Evolutionary conservation across 1,140 invertebrate genomes (phyloP), one percentile per base, ranked within the genome.

Genomic region (Aphelenchoides besseyi): DNA sequence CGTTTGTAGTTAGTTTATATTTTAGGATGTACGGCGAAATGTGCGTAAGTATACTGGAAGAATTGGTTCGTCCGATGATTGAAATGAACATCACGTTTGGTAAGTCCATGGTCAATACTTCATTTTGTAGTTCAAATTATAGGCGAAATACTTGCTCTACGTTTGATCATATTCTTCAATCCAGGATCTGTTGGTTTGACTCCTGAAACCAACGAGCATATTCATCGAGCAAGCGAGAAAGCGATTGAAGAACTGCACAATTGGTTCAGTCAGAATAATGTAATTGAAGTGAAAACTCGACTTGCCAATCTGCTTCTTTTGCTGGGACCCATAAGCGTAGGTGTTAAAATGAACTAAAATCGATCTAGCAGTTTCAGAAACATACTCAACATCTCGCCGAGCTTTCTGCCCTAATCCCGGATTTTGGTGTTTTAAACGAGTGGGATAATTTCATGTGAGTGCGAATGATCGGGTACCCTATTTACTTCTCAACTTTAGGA

Each of bases 161-260:
- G 80, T 54, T 37, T 80, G 23, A 62, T 81, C 0, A 75, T 82
- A 35, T 79, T 81, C 59, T 81, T 78, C 78, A 81, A 81, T 63
- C 78, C 75, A 1, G 79, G 79, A 64, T 79, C 28, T 1, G 63
- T 35, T 37, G 77, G 77, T 3, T 59, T 79, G 8, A 33, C 73
- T 0, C 64, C 37, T 5, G 53, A 55, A 36, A 76, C 70, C 2
- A 53, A 53, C 16, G 57, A 54, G 3, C 32, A 72, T 12, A 57
- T 69, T 30, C 62, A 77, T 55, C 48, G 66, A 28, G 76, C 71
- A 8, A 28, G 78, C 5, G 67, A 79, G 29, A 37, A 53, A 18
- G 72, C 77, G 2, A 69, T 82, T n/a, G 68, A 75, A 12, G 79
- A 81, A 36, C 59, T 81, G 5, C 71, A 73, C 23, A 67, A 66